Conservation (phyloP, 2,113 vertebrate genomes). For the Erinaceus europaeus region DNA sequence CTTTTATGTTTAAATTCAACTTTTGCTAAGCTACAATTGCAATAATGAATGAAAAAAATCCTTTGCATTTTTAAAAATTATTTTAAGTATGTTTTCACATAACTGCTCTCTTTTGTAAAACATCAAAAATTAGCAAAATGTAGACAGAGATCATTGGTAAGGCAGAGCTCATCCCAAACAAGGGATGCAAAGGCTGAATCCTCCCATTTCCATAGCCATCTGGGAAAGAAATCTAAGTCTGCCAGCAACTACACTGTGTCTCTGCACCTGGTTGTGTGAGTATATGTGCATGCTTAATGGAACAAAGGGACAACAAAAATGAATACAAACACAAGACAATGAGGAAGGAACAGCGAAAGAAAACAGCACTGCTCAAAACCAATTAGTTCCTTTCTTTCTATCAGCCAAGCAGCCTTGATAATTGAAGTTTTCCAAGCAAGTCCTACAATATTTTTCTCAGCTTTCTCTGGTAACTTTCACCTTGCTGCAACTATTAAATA, state of each 20-base stretch:
- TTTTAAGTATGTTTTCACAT: not conserved
- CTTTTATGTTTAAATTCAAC: slow-evolving; percentile 12
- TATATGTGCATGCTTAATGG: not conserved
- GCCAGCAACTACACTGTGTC: not conserved
- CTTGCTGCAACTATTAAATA: slow-evolving; percentile 35
- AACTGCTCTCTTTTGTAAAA: not conserved
- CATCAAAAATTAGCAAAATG: not conserved
- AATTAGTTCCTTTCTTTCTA: slow-evolving; percentile 38
- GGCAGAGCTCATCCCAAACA: not conserved
- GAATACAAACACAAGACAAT: not conserved
- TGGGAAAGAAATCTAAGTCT: not conserved
- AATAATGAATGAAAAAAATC: not conserved
- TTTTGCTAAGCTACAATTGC: not conserved
- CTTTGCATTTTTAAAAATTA: not conserved
- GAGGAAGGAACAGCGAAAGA: not conserved
- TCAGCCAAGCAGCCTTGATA: slow-evolving; percentile 37
- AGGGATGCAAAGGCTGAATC: not conserved
- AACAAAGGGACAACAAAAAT: not conserved
- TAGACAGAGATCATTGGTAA: not conserved
- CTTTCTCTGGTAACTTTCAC: slow-evolving; percentile 48
- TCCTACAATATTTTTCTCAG: slow-evolving; percentile 50
- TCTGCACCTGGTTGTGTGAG: not conserved
- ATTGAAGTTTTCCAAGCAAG: slow-evolving; percentile 41
- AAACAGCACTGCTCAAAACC: slow-evolving; percentile 27
- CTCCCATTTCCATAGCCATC: not conserved